phyloP scores from a whole-genome alignment of 1,140 invertebrate genomes.

The Planococcus citri region DNA sequence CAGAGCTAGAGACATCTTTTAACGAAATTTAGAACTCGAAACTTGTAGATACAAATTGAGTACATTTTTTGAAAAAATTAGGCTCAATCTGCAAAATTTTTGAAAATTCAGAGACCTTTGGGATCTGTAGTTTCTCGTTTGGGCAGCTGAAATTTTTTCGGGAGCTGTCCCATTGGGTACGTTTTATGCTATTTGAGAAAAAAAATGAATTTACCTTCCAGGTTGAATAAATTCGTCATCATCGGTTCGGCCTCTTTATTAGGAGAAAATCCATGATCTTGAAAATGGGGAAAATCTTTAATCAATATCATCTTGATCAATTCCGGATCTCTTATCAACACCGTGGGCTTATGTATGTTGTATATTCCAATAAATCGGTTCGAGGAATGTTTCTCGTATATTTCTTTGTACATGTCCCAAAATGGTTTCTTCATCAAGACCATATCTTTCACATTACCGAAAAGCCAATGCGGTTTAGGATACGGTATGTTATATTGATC shows the following conservation, averaged over 20 bases:
- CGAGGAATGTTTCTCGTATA: slow-evolving; percentile 16
- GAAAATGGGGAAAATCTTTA: slow-evolving; percentile 38
- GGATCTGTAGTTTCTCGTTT: too few species aligned
- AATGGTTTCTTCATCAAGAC: slow-evolving; percentile 21
- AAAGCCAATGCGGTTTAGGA: slow-evolving; percentile 25
- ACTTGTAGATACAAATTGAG: too few species aligned
- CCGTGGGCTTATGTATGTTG: slow-evolving; percentile 29
- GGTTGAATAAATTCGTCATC: neutral
- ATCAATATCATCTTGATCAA: slow-evolving; percentile 38
- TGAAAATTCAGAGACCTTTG: too few species aligned
- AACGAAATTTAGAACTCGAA: too few species aligned
- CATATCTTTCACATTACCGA: slow-evolving; percentile 25
- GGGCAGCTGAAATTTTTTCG: too few species aligned
- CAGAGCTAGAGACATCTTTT: too few species aligned
- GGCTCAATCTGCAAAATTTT: too few species aligned
- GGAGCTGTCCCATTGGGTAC: too few species aligned
- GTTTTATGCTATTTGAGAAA: too few species aligned
- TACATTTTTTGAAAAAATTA: too few species aligned
- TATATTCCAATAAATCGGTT: slow-evolving; percentile 25
- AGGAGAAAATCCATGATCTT: slow-evolving; percentile 32
- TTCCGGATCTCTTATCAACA: slow-evolving; percentile 36
- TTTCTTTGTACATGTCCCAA: slow-evolving; percentile 22
- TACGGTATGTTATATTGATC: slow-evolving; percentile 25
- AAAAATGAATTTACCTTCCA: neutral
- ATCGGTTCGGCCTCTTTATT: neutral